Percentiles rank a stretch among this genome's conserved stretches.
phyloP scores from a whole-genome alignment of 1,140 invertebrate species.

The Pseudomyrmex sp. region DNA sequence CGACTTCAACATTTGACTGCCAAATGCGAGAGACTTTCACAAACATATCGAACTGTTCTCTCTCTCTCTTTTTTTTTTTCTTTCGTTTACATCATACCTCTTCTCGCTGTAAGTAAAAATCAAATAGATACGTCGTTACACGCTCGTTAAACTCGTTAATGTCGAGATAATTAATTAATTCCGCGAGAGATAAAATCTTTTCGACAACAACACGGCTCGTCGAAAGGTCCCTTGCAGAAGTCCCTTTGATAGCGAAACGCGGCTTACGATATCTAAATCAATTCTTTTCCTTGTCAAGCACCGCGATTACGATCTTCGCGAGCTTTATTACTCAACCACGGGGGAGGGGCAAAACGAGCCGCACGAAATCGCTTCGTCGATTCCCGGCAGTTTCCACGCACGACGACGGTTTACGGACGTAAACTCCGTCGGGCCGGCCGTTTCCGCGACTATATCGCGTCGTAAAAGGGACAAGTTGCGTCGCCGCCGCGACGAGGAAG shows the following conservation, averaged over 20 bases:
- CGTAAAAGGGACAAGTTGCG: constrained; percentile 62
- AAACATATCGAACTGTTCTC: neutral
- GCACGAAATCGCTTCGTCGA: constrained; percentile 42
- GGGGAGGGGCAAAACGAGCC: constrained; percentile 1
- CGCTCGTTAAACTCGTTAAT: constrained; percentile 7
- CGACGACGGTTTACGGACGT: constrained; percentile 48
- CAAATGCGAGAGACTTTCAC: constrained; percentile 25
- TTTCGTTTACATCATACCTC: neutral
- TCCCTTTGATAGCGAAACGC: neutral
- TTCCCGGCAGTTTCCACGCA: constrained; percentile 5
- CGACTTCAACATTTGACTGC: constrained; percentile 37
- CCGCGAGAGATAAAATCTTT: no score
- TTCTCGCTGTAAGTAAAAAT: neutral
- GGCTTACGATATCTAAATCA: constrained; percentile 26
- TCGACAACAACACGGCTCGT: neutral
- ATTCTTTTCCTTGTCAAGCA: constrained; percentile 36
- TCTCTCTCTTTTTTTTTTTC: no score
- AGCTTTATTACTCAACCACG: constrained; percentile 32
- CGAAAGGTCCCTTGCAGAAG: neutral
- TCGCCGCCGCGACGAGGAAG: constrained; percentile 20
- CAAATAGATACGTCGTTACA: no score
- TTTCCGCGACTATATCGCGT: constrained; percentile 64
- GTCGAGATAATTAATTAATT: no score
- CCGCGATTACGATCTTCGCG: neutral
- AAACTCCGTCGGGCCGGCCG: constrained; percentile 46